These are phyloP conservation scores for Rhea americana DNA, from an alignment of 2,113 vertebrate species.

Conservation along the genomic window DNA sequence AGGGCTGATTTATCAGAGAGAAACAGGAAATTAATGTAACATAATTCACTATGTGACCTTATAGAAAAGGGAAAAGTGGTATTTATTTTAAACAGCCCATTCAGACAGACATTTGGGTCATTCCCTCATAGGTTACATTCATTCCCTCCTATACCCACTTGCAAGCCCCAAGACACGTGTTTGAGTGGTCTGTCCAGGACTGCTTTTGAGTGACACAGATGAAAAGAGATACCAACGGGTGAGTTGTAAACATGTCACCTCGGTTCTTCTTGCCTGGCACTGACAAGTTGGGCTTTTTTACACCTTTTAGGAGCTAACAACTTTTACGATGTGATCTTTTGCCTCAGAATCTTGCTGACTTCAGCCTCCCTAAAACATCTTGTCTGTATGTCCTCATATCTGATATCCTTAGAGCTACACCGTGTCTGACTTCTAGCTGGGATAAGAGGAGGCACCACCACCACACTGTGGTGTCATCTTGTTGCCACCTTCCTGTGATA, in stretches of 20 bases:
- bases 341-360: background rate
- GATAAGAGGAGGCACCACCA: background rate
- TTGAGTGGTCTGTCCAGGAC: background rate
- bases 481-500: background rate
- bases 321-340: background rate
- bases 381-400: background rate
- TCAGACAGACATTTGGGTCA: background rate
- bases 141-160: background rate
- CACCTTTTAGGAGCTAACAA: background rate
- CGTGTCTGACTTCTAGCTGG: background rate
- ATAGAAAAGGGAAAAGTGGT: background rate
- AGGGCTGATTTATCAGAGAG: background rate
- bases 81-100: background rate
- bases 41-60: background rate
- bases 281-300: background rate
- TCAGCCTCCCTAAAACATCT: background rate
- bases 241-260: background rate
- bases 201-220: background rate
- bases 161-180: background rate
- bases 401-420: background rate
- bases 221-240: background rate
- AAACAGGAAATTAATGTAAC: conserved; percentile 22
- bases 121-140: background rate
- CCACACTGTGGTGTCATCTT: background rate
- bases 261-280: background rate